Base-by-base conservation (phyloP, 2,797 vertebrate genomes). In the Dallia pectoralis region DNA sequence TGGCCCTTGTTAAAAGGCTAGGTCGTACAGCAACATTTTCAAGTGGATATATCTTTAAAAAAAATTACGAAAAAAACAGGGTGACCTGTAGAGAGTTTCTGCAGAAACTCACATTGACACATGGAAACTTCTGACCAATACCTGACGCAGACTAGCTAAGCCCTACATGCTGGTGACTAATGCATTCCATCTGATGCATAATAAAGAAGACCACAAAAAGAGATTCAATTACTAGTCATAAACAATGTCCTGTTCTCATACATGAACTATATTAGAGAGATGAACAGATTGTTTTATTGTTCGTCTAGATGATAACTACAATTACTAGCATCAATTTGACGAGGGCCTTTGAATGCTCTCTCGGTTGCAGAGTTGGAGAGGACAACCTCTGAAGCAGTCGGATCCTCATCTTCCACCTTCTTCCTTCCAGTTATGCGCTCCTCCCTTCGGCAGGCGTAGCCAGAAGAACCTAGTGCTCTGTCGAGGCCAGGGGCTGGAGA, bases 351-450 rank as follows among this genome's bases (percentile, higher is more conserved):
- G 47, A 62, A 30, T 32, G 25, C 40, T 62, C 40, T 65, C n/a
- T 76, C 53, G 72, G 12, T 73, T 77, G 70, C 81, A 88, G 2
- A 80, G 63, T 79, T 93, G 91, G 81, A 82, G 79, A 14, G 78
- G 85, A 56, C 75, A 79, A 0, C 73, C 86, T n/a, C 84, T 84
- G 22, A 79, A 81, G 72, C 83, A 89, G 64, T 83, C 83, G 62
- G 77, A 71, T 18, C 47, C 81, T 22, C 81, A 87, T 71, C 77
- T 88, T 56, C 83, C 85, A 1, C 88, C 92, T 51, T 61, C 86
- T 25, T 74, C 84, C 63, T 93, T 93, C 86, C 90, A 92, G 70
- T 90, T 94, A 33, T 56, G 84, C 70, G 92, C 90, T 19, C 93
- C 93, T 69, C 93, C 93, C 6, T 67, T 87, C 79, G 91, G 93